phyloP scores from a whole-genome alignment of 2,113 vertebrate species.

The Xenopus laevis region DNA sequence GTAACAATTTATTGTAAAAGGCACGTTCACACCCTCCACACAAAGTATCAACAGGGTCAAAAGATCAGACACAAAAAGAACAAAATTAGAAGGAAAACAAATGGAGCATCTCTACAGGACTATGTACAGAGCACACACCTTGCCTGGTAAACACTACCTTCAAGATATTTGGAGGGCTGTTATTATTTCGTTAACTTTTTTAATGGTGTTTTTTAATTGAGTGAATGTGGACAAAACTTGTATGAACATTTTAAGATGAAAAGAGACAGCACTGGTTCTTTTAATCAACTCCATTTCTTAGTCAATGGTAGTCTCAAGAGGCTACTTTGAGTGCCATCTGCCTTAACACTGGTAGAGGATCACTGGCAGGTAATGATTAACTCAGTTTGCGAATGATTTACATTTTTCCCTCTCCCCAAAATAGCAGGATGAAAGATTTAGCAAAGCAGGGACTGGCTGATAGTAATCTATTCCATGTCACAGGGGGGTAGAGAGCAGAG shows the following conservation, averaged over 20 bases:
- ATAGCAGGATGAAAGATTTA: slow-evolving; percentile 27
- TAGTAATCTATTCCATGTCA: neutral
- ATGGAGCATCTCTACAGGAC: slow-evolving; percentile 62
- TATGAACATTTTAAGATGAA: too few species aligned
- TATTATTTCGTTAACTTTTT: neutral
- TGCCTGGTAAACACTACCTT: slow-evolving; percentile 57
- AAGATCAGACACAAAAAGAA: slow-evolving; percentile 61
- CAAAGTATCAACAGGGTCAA: slow-evolving; percentile 60
- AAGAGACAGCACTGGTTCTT: too few species aligned
- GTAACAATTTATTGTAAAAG: slow-evolving; percentile 76
- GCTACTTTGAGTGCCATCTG: too few species aligned
- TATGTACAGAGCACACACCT: slow-evolving; percentile 67
- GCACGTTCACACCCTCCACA: slow-evolving; percentile 71
- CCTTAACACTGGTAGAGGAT: neutral
- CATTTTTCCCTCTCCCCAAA: neutral
- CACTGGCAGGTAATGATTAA: neutral
- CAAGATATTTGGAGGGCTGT: slow-evolving; percentile 48
- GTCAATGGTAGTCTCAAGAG: too few species aligned
- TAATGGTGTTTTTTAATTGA: too few species aligned
- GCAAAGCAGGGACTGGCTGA: slow-evolving; percentile 12
- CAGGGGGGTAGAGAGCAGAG: neutral
- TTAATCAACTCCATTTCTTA: too few species aligned
- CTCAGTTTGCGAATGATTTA: neutral
- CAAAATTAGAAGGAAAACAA: slow-evolving; percentile 7
- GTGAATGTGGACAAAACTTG: too few species aligned